Evolutionary conservation across 2,113 vertebrate genomes (phyloP).

Genomic region (Dasyornis broadbenti): DNA sequence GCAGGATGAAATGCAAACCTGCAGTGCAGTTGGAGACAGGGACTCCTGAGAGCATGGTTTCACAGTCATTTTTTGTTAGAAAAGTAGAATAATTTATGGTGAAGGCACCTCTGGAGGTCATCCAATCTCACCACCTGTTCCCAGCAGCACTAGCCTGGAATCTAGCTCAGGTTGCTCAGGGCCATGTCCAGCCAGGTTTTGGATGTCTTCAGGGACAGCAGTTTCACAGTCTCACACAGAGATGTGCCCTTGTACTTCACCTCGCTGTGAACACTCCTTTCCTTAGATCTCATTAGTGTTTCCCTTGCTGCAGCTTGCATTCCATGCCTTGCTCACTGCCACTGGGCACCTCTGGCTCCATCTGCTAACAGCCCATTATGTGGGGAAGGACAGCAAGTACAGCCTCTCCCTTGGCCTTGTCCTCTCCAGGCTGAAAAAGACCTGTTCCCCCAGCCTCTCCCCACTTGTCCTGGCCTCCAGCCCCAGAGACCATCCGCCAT

Average conservation of each 20-base stretch:
- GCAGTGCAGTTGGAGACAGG: background rate
- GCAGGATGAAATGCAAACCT: background rate
- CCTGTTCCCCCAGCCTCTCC: background rate
- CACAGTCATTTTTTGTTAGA: background rate
- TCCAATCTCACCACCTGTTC: slow-evolving; percentile 16
- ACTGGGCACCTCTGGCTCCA: background rate
- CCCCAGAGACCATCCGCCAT: background rate
- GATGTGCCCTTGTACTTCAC: background rate
- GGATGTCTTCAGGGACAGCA: background rate
- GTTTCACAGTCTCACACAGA: background rate
- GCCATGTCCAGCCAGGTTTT: background rate
- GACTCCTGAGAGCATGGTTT: background rate
- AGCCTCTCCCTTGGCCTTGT: background rate
- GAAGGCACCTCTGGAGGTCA: background rate
- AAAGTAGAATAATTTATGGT: background rate
- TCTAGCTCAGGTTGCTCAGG: background rate
- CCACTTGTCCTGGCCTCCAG: background rate
- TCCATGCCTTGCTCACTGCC: background rate
- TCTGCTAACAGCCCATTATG: background rate
- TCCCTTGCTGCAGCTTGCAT: background rate
- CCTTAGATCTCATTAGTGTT: background rate
- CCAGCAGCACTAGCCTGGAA: background rate
- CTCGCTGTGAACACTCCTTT: background rate
- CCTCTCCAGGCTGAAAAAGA: background rate
- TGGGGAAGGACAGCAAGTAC: background rate